These are phyloP conservation scores for Schizopygopsis malacanthus DNA, from an alignment of 2,797 vertebrate species.

Conservation along the genomic window DNA sequence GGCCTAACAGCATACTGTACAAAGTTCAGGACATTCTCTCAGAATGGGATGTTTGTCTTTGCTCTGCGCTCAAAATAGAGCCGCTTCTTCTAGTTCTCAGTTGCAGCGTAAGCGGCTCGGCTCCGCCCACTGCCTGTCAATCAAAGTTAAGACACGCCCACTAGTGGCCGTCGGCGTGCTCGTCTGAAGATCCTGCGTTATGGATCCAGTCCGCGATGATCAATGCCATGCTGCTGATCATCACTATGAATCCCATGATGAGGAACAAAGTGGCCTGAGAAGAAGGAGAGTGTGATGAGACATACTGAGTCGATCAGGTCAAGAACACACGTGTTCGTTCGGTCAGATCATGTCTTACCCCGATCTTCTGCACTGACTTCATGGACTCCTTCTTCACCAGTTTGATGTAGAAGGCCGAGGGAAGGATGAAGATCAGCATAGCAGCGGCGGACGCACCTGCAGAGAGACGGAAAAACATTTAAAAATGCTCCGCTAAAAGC, in stretches of 20 bases:
- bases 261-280: constrained; percentile 88
- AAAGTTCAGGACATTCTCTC: constrained; percentile 92
- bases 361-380: constrained; percentile 95
- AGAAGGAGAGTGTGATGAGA: constrained; percentile 13
- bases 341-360: constrained; percentile 79
- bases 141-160: not conserved
- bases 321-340: not conserved
- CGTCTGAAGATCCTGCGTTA: constrained; percentile 58
- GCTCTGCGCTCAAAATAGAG: constrained; percentile 76
- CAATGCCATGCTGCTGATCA: constrained; percentile 88
- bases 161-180: constrained; percentile 80
- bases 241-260: constrained; percentile 86
- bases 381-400: constrained; percentile 95
- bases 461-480: not conserved
- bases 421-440: constrained; percentile 98
- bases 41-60: constrained; percentile 93
- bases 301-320: not conserved
- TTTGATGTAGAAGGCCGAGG: constrained; percentile 97
- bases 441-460: constrained; percentile 92
- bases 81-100: constrained; percentile 57
- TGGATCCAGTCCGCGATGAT: constrained; percentile 91
- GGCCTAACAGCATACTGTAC: constrained; percentile 87
- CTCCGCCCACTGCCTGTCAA: constrained; percentile 22
- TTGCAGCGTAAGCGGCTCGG: constrained; percentile 34
- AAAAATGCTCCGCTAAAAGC: no score